Conservation (phyloP, 2,113 vertebrate species). For the Chaetura pelagica region DNA sequence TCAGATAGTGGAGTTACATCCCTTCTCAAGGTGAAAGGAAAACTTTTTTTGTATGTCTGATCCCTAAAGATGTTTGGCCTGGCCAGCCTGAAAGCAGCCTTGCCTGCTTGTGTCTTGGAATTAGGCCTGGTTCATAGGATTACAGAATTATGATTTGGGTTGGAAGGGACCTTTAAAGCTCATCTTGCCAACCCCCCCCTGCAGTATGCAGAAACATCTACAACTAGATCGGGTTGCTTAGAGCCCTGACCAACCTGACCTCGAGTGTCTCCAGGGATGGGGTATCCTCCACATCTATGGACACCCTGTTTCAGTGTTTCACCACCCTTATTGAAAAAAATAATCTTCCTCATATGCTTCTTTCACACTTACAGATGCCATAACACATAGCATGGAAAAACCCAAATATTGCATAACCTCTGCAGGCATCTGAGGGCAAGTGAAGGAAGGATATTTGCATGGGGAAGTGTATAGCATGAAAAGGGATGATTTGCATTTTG, state of each 20-base stretch:
- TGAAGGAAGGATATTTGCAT: background rate
- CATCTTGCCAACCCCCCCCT: too few relatives aligned
- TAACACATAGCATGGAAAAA: background rate
- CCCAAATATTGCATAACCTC: background rate
- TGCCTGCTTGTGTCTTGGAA: background rate
- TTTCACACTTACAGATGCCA: rapidly evolving
- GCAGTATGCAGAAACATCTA: too few relatives aligned
- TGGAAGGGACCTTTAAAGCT: too few relatives aligned
- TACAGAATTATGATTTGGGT: too few relatives aligned
- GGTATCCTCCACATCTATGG: too few relatives aligned
- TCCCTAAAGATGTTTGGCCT: background rate
- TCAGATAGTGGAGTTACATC: background rate
- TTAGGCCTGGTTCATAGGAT: background rate
- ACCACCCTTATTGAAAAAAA: too few relatives aligned
- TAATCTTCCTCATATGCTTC: background rate
- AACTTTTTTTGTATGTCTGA: background rate
- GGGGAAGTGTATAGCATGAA: background rate
- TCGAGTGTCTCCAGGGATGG: too few relatives aligned
- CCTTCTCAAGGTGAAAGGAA: background rate
- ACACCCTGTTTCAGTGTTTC: too few relatives aligned
- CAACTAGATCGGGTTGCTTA: too few relatives aligned
- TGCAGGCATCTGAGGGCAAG: background rate
- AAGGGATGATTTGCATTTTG: background rate
- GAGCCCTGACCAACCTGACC: too few relatives aligned
- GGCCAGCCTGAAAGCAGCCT: background rate